These are phyloP conservation scores for Thaleichthys pacificus DNA, from an alignment of 2,797 vertebrate genomes.

Conservation along the genomic window DNA sequence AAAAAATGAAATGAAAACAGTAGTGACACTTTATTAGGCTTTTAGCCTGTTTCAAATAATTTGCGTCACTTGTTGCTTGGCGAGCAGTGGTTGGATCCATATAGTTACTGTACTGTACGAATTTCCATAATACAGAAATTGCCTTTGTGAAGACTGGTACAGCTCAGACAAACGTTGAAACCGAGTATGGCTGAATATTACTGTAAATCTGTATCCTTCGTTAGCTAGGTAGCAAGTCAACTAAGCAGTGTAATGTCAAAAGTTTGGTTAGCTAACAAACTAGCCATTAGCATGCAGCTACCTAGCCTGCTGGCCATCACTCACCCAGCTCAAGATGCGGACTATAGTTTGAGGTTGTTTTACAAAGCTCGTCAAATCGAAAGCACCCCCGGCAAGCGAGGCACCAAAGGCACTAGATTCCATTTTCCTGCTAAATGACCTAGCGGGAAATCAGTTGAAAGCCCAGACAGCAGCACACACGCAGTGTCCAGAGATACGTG, in stretches of 20 bases:
- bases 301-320: slow-evolving; percentile 32
- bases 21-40: no score
- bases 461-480: neutral
- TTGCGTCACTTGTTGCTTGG: no score
- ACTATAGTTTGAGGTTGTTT: slow-evolving; percentile 72
- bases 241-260: neutral
- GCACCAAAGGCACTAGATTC: slow-evolving; percentile 73
- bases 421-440: slow-evolving; percentile 50
- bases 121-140: no score
- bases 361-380: slow-evolving; percentile 63
- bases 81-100: no score
- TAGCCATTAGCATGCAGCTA: neutral
- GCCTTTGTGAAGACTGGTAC: no score
- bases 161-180: no score
- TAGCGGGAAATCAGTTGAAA: neutral
- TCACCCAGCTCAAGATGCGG: slow-evolving; percentile 77
- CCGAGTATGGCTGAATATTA: no score
- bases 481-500: neutral
- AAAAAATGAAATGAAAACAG: no score
- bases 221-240: no score
- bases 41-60: no score
- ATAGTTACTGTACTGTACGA: no score
- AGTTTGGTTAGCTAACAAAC: slow-evolving; percentile 1
- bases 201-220: no score
- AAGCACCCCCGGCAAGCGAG: slow-evolving; percentile 73